Conservation (phyloP, 2,113 vertebrate species). For the Hylia prasina region DNA sequence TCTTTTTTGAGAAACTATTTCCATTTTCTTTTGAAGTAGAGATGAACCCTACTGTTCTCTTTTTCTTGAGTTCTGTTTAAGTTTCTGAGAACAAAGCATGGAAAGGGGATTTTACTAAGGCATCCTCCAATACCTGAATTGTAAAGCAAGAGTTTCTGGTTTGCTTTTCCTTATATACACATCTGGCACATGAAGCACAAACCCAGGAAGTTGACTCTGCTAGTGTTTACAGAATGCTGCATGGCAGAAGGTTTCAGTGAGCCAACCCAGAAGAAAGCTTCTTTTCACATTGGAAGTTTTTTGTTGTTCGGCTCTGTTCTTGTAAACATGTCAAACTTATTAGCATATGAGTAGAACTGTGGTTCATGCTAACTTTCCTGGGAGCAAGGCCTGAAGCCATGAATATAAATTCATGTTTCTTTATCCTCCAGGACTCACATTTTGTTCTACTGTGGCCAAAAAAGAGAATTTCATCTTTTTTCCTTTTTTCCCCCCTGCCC, state of each 20-base stretch:
- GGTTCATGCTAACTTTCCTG: background rate
- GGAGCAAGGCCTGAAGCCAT: background rate
- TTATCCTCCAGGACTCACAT: background rate
- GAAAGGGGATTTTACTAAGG: background rate
- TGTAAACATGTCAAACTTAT: background rate
- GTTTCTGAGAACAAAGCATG: background rate
- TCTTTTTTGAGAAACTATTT: background rate
- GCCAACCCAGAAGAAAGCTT: background rate
- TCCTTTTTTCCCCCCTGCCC: rapidly evolving
- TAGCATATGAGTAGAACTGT: background rate
- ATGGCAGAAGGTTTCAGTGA: background rate
- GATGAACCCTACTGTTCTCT: background rate
- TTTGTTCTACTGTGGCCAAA: background rate
- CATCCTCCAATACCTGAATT: background rate
- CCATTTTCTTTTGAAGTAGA: background rate
- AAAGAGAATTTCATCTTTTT: background rate
- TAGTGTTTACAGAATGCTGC: background rate
- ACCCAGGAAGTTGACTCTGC: background rate
- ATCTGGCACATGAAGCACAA: background rate
- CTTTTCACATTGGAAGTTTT: background rate
- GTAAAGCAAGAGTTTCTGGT: background rate
- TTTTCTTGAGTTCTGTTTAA: background rate
- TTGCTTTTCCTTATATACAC: background rate
- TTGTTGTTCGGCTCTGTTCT: background rate
- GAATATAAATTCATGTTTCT: background rate